Conservation (phyloP, 1,140 invertebrate genomes). For the Drosophila orena region DNA sequence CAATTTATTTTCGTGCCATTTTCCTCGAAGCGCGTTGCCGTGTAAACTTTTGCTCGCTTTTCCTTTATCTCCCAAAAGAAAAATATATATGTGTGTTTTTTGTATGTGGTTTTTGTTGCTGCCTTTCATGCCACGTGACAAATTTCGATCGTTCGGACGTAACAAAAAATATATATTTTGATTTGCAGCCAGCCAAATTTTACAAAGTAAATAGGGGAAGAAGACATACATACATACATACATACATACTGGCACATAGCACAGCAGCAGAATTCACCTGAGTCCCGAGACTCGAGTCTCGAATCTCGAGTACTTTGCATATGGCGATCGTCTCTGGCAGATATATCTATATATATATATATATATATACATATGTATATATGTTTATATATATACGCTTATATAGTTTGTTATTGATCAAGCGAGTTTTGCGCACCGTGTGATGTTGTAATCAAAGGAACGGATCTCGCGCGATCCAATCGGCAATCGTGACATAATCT, state of each 20-base stretch:
- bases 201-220: constrained; percentile 41
- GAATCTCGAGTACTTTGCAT: constrained; percentile 25
- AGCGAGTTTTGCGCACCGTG: constrained; percentile 28
- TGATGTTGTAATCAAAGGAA: constrained; percentile 42
- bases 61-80: not conserved
- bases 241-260: not conserved
- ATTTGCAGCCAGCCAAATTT: constrained; percentile 46
- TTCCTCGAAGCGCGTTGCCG: constrained; percentile 34
- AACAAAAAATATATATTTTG: constrained; percentile 29
- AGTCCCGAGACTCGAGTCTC: constrained; percentile 24
- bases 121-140: constrained; percentile 44
- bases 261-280: constrained; percentile 39
- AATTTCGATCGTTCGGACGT: constrained; percentile 42
- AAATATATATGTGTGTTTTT: no score
- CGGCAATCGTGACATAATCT: constrained; percentile 39
- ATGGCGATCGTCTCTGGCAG: constrained; percentile 22
- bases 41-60: constrained; percentile 40
- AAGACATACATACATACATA: no score
- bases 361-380: not conserved
- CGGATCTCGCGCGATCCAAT: constrained; percentile 33
- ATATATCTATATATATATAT: not conserved
- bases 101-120: constrained; percentile 13
- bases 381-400: constrained; percentile 5
- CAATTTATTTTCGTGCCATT: constrained; percentile 47
- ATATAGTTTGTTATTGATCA: constrained; percentile 42